Evolutionary conservation across 1,140 invertebrate genomes (phyloP), one percentile per base, ranked within the genome.

Genomic region (Listronotus oregonensis): DNA sequence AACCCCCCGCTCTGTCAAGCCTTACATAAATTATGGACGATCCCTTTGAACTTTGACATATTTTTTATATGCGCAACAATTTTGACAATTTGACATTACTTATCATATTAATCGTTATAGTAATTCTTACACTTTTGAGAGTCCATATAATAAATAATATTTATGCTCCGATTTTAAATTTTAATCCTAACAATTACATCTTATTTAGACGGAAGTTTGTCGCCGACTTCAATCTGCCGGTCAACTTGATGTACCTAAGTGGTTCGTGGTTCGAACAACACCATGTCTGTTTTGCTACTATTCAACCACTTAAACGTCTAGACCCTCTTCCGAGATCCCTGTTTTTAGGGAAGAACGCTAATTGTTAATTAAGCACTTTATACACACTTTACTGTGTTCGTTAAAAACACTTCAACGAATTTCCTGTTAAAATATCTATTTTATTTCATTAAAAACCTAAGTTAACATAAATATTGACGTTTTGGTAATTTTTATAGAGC

Each of bases 231-330:
- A 5, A 14, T 34, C 37, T 14, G 17, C 47, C 17, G 37, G 14
- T 60, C 18, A 37, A 9, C 15, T n/a, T 6, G 11, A 43, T 27
- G 21, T 27, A 27, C 21, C 21, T 39, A 43, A 56, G 54, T 56
- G 54, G 54, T n/a, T n/a, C n/a, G n/a, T n/a, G n/a, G n/a, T 43
- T 56, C n/a, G n/a, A n/a, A n/a, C n/a, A n/a, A n/a, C n/a, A n/a
- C n/a, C n/a, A n/a, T n/a, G n/a, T n/a, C 54, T 56, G 14, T 56
- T 56, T 5, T 32, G 40, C 40, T 56, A 43, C 40, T 43, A 56
- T 17, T 27, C 39, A 43, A 18, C 71, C 71, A 72, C 71, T 72
- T 61, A 60, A 66, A 43, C 17, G 68, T 70, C 68, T 68, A 70
- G 68, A 72, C 69, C 62, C 66, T 37, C 27, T 55, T 37, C 34